Evolutionary conservation across 2,888 invertebrate genomes (phyloP).

Genomic region (Campoplex capitator): DNA sequence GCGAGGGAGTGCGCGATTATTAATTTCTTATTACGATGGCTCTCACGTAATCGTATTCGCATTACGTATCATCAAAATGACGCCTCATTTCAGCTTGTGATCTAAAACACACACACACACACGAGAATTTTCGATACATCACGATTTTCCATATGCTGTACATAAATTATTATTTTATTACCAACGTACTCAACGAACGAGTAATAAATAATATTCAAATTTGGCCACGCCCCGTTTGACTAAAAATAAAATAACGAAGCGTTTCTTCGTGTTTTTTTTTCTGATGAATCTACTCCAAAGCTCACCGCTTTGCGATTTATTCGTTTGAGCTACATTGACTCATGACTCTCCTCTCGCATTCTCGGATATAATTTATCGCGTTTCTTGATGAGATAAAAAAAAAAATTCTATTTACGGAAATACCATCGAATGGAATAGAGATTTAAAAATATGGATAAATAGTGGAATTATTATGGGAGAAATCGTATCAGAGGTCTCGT

Average conservation of each 20-base stretch:
- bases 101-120: background rate
- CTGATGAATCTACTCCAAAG: conserved; percentile 16
- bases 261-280: background rate
- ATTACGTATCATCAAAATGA: conserved; percentile 41
- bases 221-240: conserved; percentile 17
- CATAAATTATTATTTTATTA: conserved; percentile 41
- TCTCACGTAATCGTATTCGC: conserved; percentile 49
- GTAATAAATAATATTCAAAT: conserved; percentile 45
- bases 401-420: conserved; percentile 44
- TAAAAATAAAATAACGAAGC: conserved; percentile 25
- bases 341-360: background rate
- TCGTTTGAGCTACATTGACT: background rate
- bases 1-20: conserved; percentile 54
- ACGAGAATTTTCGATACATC: background rate
- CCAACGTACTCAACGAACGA: background rate
- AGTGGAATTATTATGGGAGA: conserved; percentile 23
- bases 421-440: conserved; percentile 20
- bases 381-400: background rate
- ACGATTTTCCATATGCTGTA: conserved; percentile 17
- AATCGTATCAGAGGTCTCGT: background rate
- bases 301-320: conserved; percentile 39
- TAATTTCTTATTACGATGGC: conserved; percentile 62
- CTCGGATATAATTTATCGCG: background rate
- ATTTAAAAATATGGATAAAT: conserved; percentile 34
- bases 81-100: conserved; percentile 21